Evolutionary conservation across 1,140 invertebrate species (phyloP), one percentile per base, ranked within the genome.

Genomic region (Macrostomum lignano): DNA sequence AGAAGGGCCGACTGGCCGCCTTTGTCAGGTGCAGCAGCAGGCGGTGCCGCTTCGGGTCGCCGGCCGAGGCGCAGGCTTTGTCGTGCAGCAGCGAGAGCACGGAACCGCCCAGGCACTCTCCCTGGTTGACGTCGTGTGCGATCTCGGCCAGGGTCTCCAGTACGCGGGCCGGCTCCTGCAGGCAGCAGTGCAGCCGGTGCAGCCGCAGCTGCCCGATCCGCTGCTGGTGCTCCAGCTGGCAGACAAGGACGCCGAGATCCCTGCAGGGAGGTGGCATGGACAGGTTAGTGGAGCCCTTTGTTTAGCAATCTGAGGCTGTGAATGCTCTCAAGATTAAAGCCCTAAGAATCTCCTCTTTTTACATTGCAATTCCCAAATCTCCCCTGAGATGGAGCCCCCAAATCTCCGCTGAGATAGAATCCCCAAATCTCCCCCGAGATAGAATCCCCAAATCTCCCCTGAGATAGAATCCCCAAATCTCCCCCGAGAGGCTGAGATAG

Each of bases 151-250:
- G 51, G 39, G 78, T 68, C 41, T 73, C 68, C 67, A 91, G 70
- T 9, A 71, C 72, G 34, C 68, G 65, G 55, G 78, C 66, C 11
- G 72, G 75, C 1, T 74, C 70, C 45, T 82, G 70, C 31, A 86
- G 62, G 51, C 74, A 81, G 55, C 74, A 86, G 66, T 74, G 78
- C 26, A 91, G 47, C 47, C 81, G 82, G 47, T 86, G 75, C 22
- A 91, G 58, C 38, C 69, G 73, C 32, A 91, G 49, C 42, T 69
- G 67, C n/a, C 67, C 66, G 38, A 36, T 21, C 36, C 65, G 61
- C 42, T 72, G 67, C 46, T 78, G 71, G 19, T 65, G 68, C 59
- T 91, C 79, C 33, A 86, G 49, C 58, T 86, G 75, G 10, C 72
- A 67, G 11, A 84, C 60, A 46, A 82, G 68, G 3, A 75, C 58